Base-by-base conservation (phyloP, 2,888 invertebrate species). In the Gryllus longicercus region DNA sequence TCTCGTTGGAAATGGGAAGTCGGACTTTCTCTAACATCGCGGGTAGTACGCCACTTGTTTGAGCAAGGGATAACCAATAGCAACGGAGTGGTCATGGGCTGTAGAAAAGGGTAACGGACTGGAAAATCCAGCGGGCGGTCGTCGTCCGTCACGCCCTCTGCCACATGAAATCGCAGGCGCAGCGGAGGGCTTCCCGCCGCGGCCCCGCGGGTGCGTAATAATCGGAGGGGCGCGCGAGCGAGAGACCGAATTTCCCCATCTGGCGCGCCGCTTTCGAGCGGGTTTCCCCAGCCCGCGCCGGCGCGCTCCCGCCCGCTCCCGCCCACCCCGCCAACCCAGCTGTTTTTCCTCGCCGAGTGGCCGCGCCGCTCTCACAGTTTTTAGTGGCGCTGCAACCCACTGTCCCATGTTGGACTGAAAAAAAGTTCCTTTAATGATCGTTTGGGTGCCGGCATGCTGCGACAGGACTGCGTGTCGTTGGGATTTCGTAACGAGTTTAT, bases 231-330 rank as follows among this genome's bases (percentile, higher is more conserved):
- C 63, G 14, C 14, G 16, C 11, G 14, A 63, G 16, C n/a, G 63
- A n/a, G 63, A 63, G 63, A 11, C n/a, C 63, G 63, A 63, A 63
- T 63, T 63, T 63, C 63, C n/a, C n/a, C 63, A n/a, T 63, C 63
- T n/a, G 16, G 63, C 63, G 63, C 63, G 3, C 16, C 63, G 63
- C 63, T 63, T 63, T 18, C 14, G 63, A 14, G 63, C 63, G 63
- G 63, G 63, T 63, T 63, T 63, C 63, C 63, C 63, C 63, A 63
- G 63, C 63, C 38, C 38, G 38, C 38, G 38, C 38, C 38, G 38
- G 25, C 25, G 25, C 25, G 25, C 25, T 38, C 25, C 25, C 38
- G 63, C 16, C 63, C 4, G n/a, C n/a, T 1, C n/a, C 0, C 63
- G 12, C 12, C n/a, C 38, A 5, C 8, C 63, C 14, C 11, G 11